Evolutionary conservation across 1,140 invertebrate genomes (phyloP).

Genomic region (Drosophila jambulina): DNA sequence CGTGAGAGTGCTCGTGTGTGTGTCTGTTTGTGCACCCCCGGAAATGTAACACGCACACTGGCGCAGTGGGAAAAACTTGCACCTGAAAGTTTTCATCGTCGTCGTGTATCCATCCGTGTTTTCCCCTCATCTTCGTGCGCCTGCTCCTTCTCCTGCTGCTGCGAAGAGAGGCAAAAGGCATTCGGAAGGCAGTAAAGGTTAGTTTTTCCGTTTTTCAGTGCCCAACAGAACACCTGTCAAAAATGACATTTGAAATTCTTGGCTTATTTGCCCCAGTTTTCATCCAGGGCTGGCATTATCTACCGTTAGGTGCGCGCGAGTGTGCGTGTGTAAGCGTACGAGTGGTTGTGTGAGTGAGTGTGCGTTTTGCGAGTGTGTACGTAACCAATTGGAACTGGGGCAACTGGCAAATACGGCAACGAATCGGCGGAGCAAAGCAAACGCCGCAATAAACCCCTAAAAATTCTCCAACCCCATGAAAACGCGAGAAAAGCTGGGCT

Average conservation of each 20-base stretch:
- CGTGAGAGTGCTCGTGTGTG: slow-evolving; percentile 55
- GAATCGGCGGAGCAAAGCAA: slow-evolving; percentile 80
- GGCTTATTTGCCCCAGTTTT: slow-evolving; percentile 72
- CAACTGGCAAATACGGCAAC: slow-evolving; percentile 65
- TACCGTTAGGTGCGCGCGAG: slow-evolving; percentile 29
- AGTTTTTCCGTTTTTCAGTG: slow-evolving; percentile 58
- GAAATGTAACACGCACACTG: slow-evolving; percentile 74
- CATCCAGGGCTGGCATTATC: slow-evolving; percentile 68
- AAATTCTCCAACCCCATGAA: slow-evolving; percentile 55
- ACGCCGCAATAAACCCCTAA: slow-evolving; percentile 74
- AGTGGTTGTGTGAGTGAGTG: slow-evolving; percentile 11
- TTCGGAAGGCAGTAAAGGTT: slow-evolving; percentile 65
- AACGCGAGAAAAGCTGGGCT: slow-evolving; percentile 46
- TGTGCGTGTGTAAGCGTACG: slow-evolving; percentile 23
- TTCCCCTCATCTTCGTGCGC: slow-evolving; percentile 50
- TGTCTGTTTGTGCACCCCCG: slow-evolving; percentile 67
- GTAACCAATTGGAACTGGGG: slow-evolving; percentile 82
- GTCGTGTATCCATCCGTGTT: slow-evolving; percentile 48
- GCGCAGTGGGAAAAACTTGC: slow-evolving; percentile 73
- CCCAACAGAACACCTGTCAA: slow-evolving; percentile 57
- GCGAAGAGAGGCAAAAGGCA: slow-evolving; percentile 44
- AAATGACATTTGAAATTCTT: slow-evolving; percentile 58
- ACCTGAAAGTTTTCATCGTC: slow-evolving; percentile 72
- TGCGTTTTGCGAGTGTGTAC: slow-evolving; percentile 46
- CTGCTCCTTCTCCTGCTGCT: slow-evolving; percentile 35